Evolutionary conservation across 2,888 invertebrate species (phyloP), one percentile per base, ranked within the genome.

Genomic region (Heliconius cydno): DNA sequence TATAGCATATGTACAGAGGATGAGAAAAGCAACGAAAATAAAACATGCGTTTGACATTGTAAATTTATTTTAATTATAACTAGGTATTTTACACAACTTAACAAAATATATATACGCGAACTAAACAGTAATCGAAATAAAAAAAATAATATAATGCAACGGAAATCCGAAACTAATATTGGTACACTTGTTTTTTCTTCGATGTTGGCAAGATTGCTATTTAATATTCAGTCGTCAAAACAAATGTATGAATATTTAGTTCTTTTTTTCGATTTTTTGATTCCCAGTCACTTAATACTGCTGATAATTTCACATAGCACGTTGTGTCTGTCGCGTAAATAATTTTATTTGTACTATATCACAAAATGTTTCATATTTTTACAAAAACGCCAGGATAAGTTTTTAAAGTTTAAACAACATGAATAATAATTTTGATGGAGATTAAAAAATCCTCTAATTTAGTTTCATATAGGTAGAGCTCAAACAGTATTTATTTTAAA

Each of bases 41-140:
- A 92, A 93, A 93, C 89, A 89, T 91, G 90, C 90, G 90, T 91
- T 88, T 89, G 88, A 92, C 90, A 89, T 93, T 92, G 91, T 90
- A 92, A 89, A 90, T 93, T 94, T 92, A 93, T 92, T 88, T 87
- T 87, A 86, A 87, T 94, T 94, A 93, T 82, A 94, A 93, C 95
- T 95, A 95, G 92, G 86, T 94, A 94, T 94, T 94, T 93, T 94
- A 95, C 94, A 95, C 94, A 95, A 95, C 95, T 94, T 95, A 95
- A 94, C 95, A 94, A 94, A 94, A 94, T 94, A 94, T 94, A 94
- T 94, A 91, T 94, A 93, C 94, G 93, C 90, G 91, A 94, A 94
- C 92, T 92, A 90, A 95, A 93, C 92, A 92, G 90, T 92, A 93
- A 94, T 90, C 92, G 91, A 93, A 94, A 92, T 88, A 84, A 84